These are phyloP conservation scores for Plagodis pulveraria DNA, from an alignment of 2,888 invertebrate species.

Conservation along the genomic window DNA sequence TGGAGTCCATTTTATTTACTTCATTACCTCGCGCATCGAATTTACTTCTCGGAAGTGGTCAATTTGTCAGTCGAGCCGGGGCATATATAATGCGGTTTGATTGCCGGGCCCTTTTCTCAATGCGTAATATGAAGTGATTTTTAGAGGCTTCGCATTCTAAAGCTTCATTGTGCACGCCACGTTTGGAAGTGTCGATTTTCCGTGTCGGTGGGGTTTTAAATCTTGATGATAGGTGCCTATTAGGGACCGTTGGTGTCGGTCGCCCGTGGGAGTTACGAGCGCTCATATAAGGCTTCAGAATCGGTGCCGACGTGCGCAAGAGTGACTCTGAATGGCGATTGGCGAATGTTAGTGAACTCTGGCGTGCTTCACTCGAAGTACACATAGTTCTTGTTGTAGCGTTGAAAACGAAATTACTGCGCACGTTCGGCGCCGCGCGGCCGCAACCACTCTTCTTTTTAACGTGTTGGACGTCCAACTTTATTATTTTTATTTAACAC, in stretches of 20 bases:
- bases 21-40: constrained; percentile 51
- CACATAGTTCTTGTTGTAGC: constrained; percentile 70
- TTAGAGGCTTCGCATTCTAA: constrained; percentile 15
- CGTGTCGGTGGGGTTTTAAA: constrained; percentile 38
- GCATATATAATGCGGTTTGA: constrained; percentile 50
- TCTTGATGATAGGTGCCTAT: constrained; percentile 54
- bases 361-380: constrained; percentile 65
- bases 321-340: constrained; percentile 66
- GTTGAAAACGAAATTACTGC: constrained; percentile 77
- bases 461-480: constrained; percentile 68
- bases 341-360: constrained; percentile 41
- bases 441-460: constrained; percentile 77
- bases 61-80: constrained; percentile 54
- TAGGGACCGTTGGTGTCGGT: constrained; percentile 42
- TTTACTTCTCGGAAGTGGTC: constrained; percentile 63
- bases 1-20: constrained; percentile 54
- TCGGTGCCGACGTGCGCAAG: constrained; percentile 52
- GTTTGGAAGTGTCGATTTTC: constrained; percentile 34
- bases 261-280: constrained; percentile 47
- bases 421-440: constrained; percentile 78
- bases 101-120: constrained; percentile 42
- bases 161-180: constrained; percentile 16
- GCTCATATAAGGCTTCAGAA: constrained; percentile 65
- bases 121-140: constrained; percentile 31
- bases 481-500: constrained; percentile 85